Percentiles rank a stretch among this genome's conserved stretches.
Conservation (phyloP, 2,888 invertebrate species). For the Synergus itoensis region DNA sequence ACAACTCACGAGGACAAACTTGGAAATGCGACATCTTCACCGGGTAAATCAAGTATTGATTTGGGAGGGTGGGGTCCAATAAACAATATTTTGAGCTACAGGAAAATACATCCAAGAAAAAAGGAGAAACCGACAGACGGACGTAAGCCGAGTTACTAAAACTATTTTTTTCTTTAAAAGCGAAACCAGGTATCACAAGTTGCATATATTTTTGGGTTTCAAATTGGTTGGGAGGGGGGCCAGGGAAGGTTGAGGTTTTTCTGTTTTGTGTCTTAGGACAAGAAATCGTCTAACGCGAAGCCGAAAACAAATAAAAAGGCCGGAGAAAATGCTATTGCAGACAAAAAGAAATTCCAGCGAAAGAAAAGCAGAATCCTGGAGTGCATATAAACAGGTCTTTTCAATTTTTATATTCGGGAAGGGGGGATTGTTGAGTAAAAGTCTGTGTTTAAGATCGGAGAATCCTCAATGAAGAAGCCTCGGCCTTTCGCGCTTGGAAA, state of each 20-base stretch:
- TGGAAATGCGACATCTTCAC: conserved; percentile 16
- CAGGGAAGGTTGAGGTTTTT: conserved; percentile 46
- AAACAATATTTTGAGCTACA: conserved; percentile 47
- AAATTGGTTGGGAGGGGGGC: conserved; percentile 17
- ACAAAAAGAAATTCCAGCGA: background rate
- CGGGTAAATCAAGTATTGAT: conserved; percentile 33
- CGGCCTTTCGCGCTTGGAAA: background rate
- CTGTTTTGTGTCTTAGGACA: conserved; percentile 44
- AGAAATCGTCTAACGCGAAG: conserved; percentile 28
- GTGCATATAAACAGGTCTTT: background rate
- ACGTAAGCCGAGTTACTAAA: conserved; percentile 4
- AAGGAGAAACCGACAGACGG: background rate
- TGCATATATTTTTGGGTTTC: background rate
- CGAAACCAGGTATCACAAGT: conserved; percentile 16
- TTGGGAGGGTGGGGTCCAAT: conserved; percentile 9
- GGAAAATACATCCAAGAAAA: conserved; percentile 32
- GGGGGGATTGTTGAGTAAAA: conserved; percentile 14
- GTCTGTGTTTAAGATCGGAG: conserved; percentile 25
- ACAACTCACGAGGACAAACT: conserved; percentile 44
- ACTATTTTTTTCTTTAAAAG: background rate
- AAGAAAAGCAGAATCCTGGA: conserved; percentile 15
- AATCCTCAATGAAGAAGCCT: background rate
- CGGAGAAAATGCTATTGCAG: conserved; percentile 5
- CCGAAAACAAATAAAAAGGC: background rate
- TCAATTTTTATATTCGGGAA: background rate